Evolutionary conservation across 2,113 vertebrate species (phyloP), one percentile per base, ranked within the genome.

Genomic region (Hylia prasina): DNA sequence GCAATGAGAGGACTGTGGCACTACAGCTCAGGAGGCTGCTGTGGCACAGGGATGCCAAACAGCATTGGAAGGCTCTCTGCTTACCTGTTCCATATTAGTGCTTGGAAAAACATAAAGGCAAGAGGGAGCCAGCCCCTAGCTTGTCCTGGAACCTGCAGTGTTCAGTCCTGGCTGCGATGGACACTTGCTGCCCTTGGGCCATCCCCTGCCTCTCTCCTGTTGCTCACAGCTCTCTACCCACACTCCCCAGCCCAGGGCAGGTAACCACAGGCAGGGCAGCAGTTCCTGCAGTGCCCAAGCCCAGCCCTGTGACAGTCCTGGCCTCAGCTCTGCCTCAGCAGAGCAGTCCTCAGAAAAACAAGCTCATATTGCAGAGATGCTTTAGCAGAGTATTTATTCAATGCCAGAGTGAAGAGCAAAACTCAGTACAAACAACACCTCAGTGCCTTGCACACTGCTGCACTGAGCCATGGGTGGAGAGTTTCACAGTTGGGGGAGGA

Each of bases 321-420:
- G 79, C 61, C 60, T 65, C 68, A 35, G 47, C 15, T 82, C 47
- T 70, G 51, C 58, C 37, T 28, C 45, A 42, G 39, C 2, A 37
- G 14, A 40, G 15, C 42, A 33, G 21, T 10, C 2, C 58, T 54
- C 3, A 0, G 31, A 37, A 73, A 87, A 90, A 73, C 64, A 71
- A 63, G 7, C 13, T 66, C 4, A 1, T 39, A n/a, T 25, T 42
- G 47, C 66, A 31, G n/a, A 77, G 63, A 72, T 93, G 89, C 90
- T 91, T 93, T 16, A 96, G 95, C 90, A 86, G 92, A 91, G 7
- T 80, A 82, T 96, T 95, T 96, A 96, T 95, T 96, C 75, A 66
- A 77, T 40, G 79, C 90, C 68, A 73, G 86, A 85, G 92, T 90
- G 92, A 92, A 66, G 87, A 94, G 94, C 93, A 89, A 69, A 90